Base-by-base conservation (phyloP, 1,140 invertebrate species). In the Drosophila sturtevanti region DNA sequence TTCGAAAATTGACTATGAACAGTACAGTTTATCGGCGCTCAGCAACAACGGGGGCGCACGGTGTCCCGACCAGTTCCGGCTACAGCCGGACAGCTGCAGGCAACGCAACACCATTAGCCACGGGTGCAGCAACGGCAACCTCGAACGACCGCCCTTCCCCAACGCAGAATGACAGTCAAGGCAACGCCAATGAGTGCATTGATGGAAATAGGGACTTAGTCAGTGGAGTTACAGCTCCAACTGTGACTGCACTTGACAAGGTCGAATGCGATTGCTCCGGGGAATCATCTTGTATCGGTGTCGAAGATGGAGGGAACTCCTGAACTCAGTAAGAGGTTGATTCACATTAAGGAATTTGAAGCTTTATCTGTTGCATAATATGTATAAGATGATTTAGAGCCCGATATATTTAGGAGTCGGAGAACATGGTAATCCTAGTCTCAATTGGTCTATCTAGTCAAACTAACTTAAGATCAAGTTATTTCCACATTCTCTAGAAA, bases 1-100 rank as follows among this genome's bases (percentile, higher is more conserved):
- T 95, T 0, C 93, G 95, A 24, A 93, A 92, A 68, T 63, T 93
- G 24, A 92, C 92, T 37, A 92, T 92, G 92, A 93, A 92, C 34
- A 92, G 91, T 66, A 92, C 92, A 9, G 91, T 92, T 14, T 93
- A 93, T 67, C 81, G 92, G 61, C 89, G 91, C 37, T 92, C 92
- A 34, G 89, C 81, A 0, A 79, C 87, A 10, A 68, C 77, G 68
- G 79, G 77, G 5, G 51, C 44, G 12, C 56, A 58, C 0, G 52
- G 51, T 10, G 54, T 48, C 9, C 41, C 54, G 12, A 22, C 62
- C 4, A 64, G 62, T 37, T 64, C 62, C 7, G 62, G 62, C n/a
- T 64, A 64, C 34, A 64, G 62, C 27, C 54, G 54, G 9, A 79
- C 84, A 22, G 62, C 65, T 14, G 59, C 52, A 16, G 61, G 14